These are phyloP conservation scores for Terrapene triunguis DNA, from an alignment of 2,113 vertebrate genomes.

Conservation along the genomic window DNA sequence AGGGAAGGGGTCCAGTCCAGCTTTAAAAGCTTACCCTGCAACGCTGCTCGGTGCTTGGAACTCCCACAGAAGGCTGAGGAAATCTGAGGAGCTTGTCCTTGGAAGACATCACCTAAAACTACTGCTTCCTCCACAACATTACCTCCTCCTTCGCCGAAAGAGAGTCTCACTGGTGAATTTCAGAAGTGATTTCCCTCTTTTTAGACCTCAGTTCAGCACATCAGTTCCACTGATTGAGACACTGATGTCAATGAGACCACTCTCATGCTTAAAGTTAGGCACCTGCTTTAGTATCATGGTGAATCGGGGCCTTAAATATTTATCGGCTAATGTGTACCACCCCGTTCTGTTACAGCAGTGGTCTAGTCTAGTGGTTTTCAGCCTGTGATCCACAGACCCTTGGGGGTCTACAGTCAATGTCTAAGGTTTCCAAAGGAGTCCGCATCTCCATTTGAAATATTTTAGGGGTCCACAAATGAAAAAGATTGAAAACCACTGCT, in stretches of 20 bases:
- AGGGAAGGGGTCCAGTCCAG: background rate
- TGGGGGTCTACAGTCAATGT: background rate
- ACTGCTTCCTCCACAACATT: too few relatives aligned
- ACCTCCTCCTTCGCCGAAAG: background rate
- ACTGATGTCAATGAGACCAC: background rate
- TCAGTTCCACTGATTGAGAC: background rate
- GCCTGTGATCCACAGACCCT: too few relatives aligned
- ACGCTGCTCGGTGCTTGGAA: background rate
- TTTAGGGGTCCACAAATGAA: background rate
- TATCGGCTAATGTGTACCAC: background rate
- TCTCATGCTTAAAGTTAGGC: background rate
- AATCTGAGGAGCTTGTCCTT: background rate
- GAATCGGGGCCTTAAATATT: background rate
- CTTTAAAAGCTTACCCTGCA: background rate
- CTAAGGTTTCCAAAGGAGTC: background rate
- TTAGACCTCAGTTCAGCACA: slow-evolving; percentile 14
- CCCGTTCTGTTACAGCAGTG: background rate
- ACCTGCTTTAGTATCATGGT: background rate
- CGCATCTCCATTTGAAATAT: background rate
- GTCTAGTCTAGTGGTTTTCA: background rate
- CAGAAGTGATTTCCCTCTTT: background rate
- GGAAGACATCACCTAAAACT: background rate
- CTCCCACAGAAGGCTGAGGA: background rate
- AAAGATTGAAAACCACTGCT: background rate
- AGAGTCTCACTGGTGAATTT: fast-evolving